Evolutionary conservation across 2,888 invertebrate genomes (phyloP).

Genomic region (Dorcus parallelipipedus): DNA sequence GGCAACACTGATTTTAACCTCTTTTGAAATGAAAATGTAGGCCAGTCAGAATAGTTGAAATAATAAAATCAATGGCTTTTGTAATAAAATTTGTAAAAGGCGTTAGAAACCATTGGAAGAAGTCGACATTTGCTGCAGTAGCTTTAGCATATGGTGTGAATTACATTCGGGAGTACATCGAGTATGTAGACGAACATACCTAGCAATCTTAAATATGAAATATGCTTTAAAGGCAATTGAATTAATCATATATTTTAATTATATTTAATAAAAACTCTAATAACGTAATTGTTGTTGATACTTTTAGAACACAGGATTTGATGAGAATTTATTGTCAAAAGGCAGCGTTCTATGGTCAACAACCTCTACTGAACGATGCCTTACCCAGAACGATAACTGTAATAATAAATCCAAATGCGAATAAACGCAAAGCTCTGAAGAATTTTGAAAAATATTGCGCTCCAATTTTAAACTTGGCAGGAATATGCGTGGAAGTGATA

Average conservation of each 20-base stretch:
- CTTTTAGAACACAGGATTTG: conserved; percentile 65
- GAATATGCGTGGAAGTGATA: conserved; percentile 70
- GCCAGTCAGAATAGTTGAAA: no score
- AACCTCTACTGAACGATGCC: conserved; percentile 54
- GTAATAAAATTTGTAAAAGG: conserved; percentile 63
- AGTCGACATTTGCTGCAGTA: conserved; percentile 68
- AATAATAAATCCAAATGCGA: conserved; percentile 87
- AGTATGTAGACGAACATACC: conserved; percentile 51
- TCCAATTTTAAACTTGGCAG: conserved; percentile 88
- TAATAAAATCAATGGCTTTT: conserved; percentile 47
- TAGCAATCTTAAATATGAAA: neutral
- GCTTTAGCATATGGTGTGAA: conserved; percentile 67
- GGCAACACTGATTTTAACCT: no score
- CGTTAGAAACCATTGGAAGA: conserved; percentile 86
- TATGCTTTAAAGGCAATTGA: neutral
- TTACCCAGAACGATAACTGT: conserved; percentile 77
- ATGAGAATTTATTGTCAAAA: conserved; percentile 79
- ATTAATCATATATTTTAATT: conserved; percentile 7
- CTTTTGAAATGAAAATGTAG: no score
- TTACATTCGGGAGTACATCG: conserved; percentile 66
- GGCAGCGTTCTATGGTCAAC: conserved; percentile 70
- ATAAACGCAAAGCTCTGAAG: conserved; percentile 65
- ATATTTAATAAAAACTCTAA: neutral
- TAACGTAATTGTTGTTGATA: conserved; percentile 6
- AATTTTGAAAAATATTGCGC: conserved; percentile 89